Conservation (phyloP, 2,888 invertebrate genomes). For the Cantharis lateralis region DNA sequence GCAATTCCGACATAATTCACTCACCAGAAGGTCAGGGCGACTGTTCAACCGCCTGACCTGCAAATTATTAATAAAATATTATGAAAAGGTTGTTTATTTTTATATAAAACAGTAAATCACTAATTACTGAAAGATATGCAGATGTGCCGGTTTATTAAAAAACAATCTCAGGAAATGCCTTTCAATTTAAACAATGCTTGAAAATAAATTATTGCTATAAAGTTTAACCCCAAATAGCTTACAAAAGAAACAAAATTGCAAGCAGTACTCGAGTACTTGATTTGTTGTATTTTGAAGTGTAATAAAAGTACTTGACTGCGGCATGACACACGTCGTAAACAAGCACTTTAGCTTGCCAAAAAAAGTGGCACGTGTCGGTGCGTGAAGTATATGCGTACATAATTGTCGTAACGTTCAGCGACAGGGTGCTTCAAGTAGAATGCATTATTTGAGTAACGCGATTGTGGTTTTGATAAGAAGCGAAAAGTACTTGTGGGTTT, state of each 20-base stretch:
- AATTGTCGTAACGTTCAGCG: conserved; percentile 28
- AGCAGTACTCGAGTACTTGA: background rate
- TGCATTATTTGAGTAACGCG: conserved; percentile 27
- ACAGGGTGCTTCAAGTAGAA: conserved; percentile 18
- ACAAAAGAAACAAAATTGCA: background rate
- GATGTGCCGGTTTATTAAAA: too few relatives aligned
- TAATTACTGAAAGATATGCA: too few relatives aligned
- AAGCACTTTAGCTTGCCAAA: conserved; percentile 22
- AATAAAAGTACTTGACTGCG: conserved; percentile 15
- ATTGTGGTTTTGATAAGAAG: conserved; percentile 42
- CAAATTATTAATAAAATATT: too few relatives aligned
- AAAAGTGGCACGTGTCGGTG: conserved; percentile 33
- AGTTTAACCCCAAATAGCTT: background rate
- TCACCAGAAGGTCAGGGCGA: too few relatives aligned
- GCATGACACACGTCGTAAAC: conserved; percentile 24
- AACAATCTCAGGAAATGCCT: background rate
- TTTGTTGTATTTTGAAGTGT: background rate
- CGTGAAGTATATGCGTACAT: conserved; percentile 31
- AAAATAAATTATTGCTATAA: background rate
- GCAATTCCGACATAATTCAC: too few relatives aligned
- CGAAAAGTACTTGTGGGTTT: conserved; percentile 47
- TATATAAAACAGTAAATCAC: too few relatives aligned
- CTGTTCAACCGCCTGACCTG: too few relatives aligned
- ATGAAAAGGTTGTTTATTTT: too few relatives aligned
- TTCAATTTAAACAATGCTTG: background rate